A percentile compares a stretch with the other conserved stretches of the same genome.
Conservation (phyloP, 2,888 invertebrate species). For the Crioceris asparagi region DNA sequence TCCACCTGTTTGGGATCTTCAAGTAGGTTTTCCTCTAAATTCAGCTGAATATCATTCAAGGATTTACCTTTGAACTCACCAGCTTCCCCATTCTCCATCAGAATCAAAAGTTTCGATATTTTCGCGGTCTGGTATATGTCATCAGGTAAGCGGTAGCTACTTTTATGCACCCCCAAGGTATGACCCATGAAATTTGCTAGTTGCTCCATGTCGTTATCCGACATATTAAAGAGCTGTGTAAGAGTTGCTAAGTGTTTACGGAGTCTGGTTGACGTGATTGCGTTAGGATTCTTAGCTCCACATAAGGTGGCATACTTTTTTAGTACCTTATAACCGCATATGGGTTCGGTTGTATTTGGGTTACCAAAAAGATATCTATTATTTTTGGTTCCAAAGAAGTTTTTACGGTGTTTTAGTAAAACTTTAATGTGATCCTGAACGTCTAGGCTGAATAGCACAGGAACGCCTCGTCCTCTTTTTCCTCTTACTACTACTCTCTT, state of each 20-base stretch:
- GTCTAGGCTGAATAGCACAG: slow-evolving; percentile 19
- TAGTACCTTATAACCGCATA: slow-evolving; percentile 19
- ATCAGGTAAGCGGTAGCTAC: slow-evolving; percentile 12
- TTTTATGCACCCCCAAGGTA: slow-evolving; percentile 15
- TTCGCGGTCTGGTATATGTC: slow-evolving; percentile 10
- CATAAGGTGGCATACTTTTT: slow-evolving; percentile 15
- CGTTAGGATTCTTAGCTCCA: too few species aligned
- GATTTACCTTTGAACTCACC: slow-evolving; percentile 12
- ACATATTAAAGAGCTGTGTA: slow-evolving; percentile 17
- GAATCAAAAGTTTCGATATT: slow-evolving; percentile 8
- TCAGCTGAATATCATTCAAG: slow-evolving; percentile 13
- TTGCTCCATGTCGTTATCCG: slow-evolving; percentile 17
- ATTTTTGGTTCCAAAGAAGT: too few species aligned
- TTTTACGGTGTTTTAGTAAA: slow-evolving; percentile 5
- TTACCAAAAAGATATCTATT: slow-evolving; percentile 10
- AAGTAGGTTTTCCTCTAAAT: slow-evolving; percentile 10
- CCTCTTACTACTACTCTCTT: slow-evolving; percentile 14
- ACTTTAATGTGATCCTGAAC: slow-evolving; percentile 16
- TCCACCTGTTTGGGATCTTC: too few species aligned
- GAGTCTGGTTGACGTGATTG: too few species aligned
- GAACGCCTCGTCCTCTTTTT: slow-evolving; percentile 16
- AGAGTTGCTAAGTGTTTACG: too few species aligned
- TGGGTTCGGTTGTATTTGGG: slow-evolving; percentile 6
- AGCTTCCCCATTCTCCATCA: slow-evolving; percentile 14
- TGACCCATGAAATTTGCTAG: slow-evolving; percentile 20